Evolutionary conservation across 2,888 invertebrate species (phyloP).

Genomic region (Macrophya annulata): DNA sequence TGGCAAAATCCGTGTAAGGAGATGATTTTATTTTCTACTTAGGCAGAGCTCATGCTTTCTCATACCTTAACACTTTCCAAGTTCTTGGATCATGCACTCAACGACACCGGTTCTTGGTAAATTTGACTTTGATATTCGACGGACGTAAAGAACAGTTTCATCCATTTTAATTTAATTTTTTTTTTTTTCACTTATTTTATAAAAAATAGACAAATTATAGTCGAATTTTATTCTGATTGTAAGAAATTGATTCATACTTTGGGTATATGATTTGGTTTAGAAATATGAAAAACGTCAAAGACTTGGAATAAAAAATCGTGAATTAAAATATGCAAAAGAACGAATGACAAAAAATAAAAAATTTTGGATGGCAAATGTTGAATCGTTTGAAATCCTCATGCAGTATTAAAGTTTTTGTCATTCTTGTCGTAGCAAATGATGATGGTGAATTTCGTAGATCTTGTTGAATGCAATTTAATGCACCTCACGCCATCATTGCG

Average conservation of each 20-base stretch:
- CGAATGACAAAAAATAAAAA: neutral
- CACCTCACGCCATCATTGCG: slow-evolving; percentile 75
- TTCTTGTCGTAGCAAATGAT: neutral
- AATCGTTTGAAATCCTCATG: neutral
- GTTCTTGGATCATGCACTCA: slow-evolving; percentile 28
- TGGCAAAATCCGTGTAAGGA: neutral
- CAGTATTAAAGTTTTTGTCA: neutral
- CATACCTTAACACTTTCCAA: slow-evolving; percentile 13
- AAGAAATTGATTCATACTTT: neutral
- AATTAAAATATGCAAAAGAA: neutral
- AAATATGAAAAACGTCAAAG: neutral
- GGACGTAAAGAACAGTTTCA: slow-evolving; percentile 1
- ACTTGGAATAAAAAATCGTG: neutral
- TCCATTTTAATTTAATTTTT: neutral
- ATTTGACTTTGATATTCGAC: slow-evolving; percentile 36
- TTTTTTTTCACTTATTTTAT: neutral
- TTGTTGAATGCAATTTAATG: slow-evolving; percentile 77
- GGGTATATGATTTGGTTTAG: neutral
- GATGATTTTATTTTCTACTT: slow-evolving; percentile 40
- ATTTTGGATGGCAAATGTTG: neutral
- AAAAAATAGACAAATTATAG: neutral
- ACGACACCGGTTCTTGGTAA: slow-evolving; percentile 38
- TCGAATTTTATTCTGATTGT: neutral
- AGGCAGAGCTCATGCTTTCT: slow-evolving; percentile 1
- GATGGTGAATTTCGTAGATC: neutral